Base-by-base conservation (phyloP, 2,113 vertebrate genomes). In the Brachyistius frenatus region DNA sequence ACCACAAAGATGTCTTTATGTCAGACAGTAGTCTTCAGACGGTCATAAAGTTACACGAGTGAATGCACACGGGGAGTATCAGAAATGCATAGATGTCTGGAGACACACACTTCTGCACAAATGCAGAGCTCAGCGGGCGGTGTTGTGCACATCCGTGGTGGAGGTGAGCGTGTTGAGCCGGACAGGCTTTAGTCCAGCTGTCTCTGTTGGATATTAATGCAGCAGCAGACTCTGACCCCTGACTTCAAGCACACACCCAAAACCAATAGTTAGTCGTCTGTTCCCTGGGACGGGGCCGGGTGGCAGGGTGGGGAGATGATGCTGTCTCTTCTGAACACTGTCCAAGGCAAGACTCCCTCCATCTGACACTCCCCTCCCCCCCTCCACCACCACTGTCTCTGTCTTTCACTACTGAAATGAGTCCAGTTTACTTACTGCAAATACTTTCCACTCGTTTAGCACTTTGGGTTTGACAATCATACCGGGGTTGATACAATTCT, bases 211-310 rank as follows among this genome's bases (percentile, higher is more conserved):
- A 76, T 67, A 41, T 62, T 36, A 77, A 47, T 63, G 52, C 10
- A 66, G 39, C 53, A 61, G 66, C 72, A 84, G 68, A 72, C 62
- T 77, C 57, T 66, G 68, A 81, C 69, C 73, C 56, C 41, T n/a
- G 7, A 67, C 9, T 80, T 66, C 11, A 37, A 49, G 36, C 52
- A 73, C 67, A 73, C 67, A 67, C 67, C 49, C 66, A 62, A 68
- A 77, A 81, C 70, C 63, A 55, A 10, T 11, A 55, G 39, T 61
- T 44, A 61, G 6, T 30, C 10, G 69, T 57, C 14, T 49, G 39
- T 64, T 74, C n/a, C 44, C 54, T 35, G 36, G 55, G 50, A 66
- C 67, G 23, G 57, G n/a, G 70, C 44, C 58, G 50, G 14, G 58
- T 54, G 75, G 32, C 44, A 63, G 50, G 14, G 58, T 54, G 75